Evolutionary conservation across 2,113 vertebrate species (phyloP), one percentile per base, ranked within the genome.

Genomic region (Seriola aureovittata): DNA sequence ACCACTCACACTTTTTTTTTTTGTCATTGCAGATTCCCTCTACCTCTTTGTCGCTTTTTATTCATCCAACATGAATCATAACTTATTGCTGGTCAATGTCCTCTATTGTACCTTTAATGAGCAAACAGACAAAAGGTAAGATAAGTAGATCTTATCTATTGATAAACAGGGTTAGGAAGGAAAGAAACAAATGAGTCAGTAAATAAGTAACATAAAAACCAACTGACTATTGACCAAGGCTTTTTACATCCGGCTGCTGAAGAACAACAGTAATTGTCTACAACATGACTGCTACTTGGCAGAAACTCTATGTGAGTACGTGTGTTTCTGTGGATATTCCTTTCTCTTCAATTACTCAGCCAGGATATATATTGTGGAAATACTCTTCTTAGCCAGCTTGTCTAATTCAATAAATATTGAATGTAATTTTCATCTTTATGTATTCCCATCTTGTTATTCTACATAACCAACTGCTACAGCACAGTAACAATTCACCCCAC

Each of bases 1-100:
- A 85, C n/a, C 44, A 44, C 3, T 70, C 17, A 29, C 57, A 71
- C 76, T 69, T 83, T 86, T 78, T 89, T 82, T 92, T 81, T 90
- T 84, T 93, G 88, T 81, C 78, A 87, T 32, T 62, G 68, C 74
- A 60, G 82, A 54, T 46, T 29, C 48, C 48, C 21, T 82, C 64
- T 71, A 52, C 38, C 9, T 55, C 44, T 34, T 68, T 75, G 89
- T 57, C 25, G 13, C 40, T 54, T 59, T 85, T 23, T 58, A 54
- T 75, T 89, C 46, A 60, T 42, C 23, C 36, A 90, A 88, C 88
- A 29, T 8, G 85, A 81, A 25, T 73, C 84, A 52, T 54, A 62
- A 74, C 79, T 81, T 62, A 58, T 29, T 4, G 16, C 17, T 19
- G 46, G 79, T 84, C 65, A 48, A 7, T 63, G 36, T 42, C 1